phyloP scores from a whole-genome alignment of 1,140 invertebrate genomes.

The Trichoplusia ni region DNA sequence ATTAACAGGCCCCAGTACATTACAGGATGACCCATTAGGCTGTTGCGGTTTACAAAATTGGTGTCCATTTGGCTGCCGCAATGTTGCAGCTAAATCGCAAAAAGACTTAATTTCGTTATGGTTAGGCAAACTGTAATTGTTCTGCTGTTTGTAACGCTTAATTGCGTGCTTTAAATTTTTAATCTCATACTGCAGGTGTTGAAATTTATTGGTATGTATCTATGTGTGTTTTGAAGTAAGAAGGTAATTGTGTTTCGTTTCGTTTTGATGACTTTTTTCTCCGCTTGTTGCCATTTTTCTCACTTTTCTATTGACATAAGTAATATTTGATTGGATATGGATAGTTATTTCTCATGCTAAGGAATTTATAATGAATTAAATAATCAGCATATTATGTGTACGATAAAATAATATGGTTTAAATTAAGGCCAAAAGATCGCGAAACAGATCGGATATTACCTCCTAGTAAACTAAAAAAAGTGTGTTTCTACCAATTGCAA shows the following conservation, averaged over 20 bases:
- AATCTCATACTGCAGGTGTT: neutral
- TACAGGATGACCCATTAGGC: conserved; percentile 46
- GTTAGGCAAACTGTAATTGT: conserved; percentile 38
- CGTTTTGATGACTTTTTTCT: neutral
- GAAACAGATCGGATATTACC: too few relatives aligned
- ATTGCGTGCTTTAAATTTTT: conserved; percentile 26
- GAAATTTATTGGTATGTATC: conserved; percentile 2
- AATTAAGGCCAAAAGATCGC: too few relatives aligned
- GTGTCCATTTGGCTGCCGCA: conserved; percentile 39
- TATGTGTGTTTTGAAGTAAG: neutral
- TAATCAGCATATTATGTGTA: too few relatives aligned
- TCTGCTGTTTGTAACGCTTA: conserved; percentile 11
- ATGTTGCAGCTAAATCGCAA: conserved; percentile 38
- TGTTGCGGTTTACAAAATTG: conserved; percentile 41
- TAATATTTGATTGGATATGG: too few relatives aligned
- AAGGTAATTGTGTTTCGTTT: neutral
- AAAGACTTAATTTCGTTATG: conserved; percentile 48
- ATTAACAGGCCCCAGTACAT: conserved; percentile 40
- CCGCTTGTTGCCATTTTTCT: too few relatives aligned
- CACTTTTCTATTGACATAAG: too few relatives aligned
- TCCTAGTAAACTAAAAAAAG: too few relatives aligned
- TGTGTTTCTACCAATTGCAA: neutral
- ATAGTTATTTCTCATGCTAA: too few relatives aligned
- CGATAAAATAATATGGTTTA: too few relatives aligned
- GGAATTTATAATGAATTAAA: too few relatives aligned